Evolutionary conservation across 1,140 invertebrate genomes (phyloP), one percentile per base, ranked within the genome.

Genomic region (Nebria ingens): DNA sequence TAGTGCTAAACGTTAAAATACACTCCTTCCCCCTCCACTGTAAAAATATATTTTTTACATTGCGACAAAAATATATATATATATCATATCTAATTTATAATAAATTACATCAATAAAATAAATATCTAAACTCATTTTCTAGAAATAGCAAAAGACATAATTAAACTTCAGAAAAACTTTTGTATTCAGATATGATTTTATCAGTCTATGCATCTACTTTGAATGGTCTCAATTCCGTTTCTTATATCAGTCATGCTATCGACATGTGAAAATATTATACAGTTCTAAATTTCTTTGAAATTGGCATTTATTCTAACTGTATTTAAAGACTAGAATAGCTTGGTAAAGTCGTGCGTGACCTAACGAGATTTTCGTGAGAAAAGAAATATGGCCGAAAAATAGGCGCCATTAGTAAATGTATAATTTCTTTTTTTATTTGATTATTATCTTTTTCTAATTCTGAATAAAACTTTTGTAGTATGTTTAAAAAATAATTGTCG

Each of bases 321-420:
- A 13, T 29, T 6, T 29, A 29, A 4, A 17, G 40, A 12, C 15
- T 6, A 45, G 15, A 12, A 45, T 45, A 9, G 40, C 40, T 11
- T 45, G 15, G 15, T 17, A 17, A 9, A 12, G 3, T 9, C 4
- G 40, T 45, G 40, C 40, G 40, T 45, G 40, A 45, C 40, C 17
- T 12, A 45, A 9, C 6, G 17, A 45, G 40, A 45, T 45, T 45
- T 45, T 45, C 40, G 40, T 45, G 40, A 45, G 40, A 45, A 17
- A 45, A 45, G 40, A 45, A 45, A 45, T 45, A 45, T 45, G 40
- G 40, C 40, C 17, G 40, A 45, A 45, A 29, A 45, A 45, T 45
- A 45, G 40, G 9, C 40, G 40, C 40, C 40, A 45, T 45, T 45
- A 45, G 40, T 45, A 13, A 29, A 29, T 29, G 9, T 45, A 45